Evolutionary conservation across 1,140 invertebrate genomes (phyloP).

Genomic region (Formica exsecta): DNA sequence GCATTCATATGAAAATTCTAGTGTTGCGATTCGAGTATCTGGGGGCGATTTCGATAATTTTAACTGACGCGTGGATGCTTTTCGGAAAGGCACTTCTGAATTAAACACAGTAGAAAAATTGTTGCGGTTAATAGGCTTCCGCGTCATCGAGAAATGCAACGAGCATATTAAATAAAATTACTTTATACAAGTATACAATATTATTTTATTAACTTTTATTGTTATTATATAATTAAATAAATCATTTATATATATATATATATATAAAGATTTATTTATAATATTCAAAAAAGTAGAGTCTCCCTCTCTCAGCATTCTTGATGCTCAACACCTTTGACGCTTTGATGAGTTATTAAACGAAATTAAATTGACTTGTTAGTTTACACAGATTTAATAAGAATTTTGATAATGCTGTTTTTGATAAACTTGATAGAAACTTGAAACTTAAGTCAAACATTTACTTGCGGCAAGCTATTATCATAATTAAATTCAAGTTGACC

Average conservation of each 20-base stretch:
- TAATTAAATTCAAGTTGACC: constrained; percentile 18
- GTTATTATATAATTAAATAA: constrained; percentile 6
- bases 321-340: background rate
- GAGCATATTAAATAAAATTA: background rate
- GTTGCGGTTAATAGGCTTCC: background rate
- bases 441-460: constrained; percentile 30
- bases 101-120: constrained; percentile 17
- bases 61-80: background rate
- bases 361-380: background rate
- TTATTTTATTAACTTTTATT: background rate
- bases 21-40: constrained; percentile 13
- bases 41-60: constrained; percentile 28
- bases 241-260: background rate
- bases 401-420: constrained; percentile 9
- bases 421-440: background rate
- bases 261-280: background rate
- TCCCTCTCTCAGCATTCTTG: background rate
- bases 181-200: background rate
- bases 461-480: background rate
- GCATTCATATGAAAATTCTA: constrained; percentile 57
- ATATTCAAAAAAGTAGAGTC: background rate
- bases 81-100: background rate
- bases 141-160: background rate
- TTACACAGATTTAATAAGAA: background rate
- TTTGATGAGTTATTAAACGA: background rate